phyloP scores from a whole-genome alignment of 2,888 invertebrate genomes.

The Orthosia gothica region DNA sequence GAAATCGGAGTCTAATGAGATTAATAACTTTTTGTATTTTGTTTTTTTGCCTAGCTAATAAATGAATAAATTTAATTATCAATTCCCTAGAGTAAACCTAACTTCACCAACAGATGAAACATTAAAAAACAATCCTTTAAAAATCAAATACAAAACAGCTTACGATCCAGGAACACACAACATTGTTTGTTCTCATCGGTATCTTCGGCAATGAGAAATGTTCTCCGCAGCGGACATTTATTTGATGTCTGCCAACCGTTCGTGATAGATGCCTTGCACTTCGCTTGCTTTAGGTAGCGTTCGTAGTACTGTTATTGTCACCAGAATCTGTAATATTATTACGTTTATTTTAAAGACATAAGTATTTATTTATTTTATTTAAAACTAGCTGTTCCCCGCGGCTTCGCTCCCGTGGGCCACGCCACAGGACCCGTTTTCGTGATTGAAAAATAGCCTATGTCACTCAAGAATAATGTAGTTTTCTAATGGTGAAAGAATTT shows the following conservation, averaged over 20 bases:
- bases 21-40: no score
- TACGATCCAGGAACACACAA: constrained; percentile 13
- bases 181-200: constrained; percentile 32
- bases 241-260: constrained; percentile 79
- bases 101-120: not conserved
- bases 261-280: constrained; percentile 73
- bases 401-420: no score
- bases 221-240: constrained; percentile 76
- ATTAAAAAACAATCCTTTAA: not conserved
- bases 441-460: no score
- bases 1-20: no score
- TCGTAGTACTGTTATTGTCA: not conserved
- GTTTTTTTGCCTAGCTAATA: no score
- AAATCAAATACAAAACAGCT: not conserved
- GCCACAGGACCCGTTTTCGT: no score
- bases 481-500: no score
- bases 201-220: constrained; percentile 77
- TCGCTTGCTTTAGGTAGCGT: not conserved
- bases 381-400: no score
- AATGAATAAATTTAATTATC: no score
- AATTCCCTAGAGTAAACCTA: not conserved
- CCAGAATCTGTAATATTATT: not conserved
- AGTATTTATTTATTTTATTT: no score
- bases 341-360: no score
- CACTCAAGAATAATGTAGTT: no score